Conservation (phyloP, 2,113 vertebrate genomes). For the Campylorhamphus procurvoides region DNA sequence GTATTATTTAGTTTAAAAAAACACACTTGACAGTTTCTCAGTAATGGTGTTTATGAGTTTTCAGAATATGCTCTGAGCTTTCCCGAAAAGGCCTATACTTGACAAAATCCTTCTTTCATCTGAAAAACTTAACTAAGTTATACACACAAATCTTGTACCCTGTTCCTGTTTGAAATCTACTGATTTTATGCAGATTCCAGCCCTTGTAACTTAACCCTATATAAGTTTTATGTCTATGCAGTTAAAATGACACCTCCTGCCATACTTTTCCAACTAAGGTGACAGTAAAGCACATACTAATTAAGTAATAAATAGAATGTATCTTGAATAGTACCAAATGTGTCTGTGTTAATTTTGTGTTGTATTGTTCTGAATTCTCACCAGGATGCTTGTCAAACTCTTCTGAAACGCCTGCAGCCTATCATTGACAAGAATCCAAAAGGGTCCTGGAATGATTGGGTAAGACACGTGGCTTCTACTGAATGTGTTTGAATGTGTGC, state of each 20-base stretch:
- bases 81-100: background rate
- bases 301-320: background rate
- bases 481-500: background rate
- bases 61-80: background rate
- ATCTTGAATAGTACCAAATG: background rate
- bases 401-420: conserved; percentile 84
- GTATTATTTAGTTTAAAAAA: background rate
- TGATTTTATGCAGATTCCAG: background rate
- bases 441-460: conserved; percentile 89
- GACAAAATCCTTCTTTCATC: background rate
- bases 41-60: background rate
- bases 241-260: background rate
- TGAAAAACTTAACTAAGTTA: background rate
- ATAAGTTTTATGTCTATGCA: background rate
- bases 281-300: background rate
- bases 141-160: background rate
- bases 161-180: background rate
- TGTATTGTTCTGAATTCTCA: background rate
- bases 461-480: conserved; percentile 56
- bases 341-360: background rate
- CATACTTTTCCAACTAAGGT: background rate
- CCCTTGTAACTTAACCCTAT: background rate
- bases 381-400: conserved; percentile 88
- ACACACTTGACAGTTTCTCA: background rate
- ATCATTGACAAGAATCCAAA: conserved; percentile 80